Base-by-base conservation (phyloP, 2,888 invertebrate species). In the Agrenia bidenticulata region DNA sequence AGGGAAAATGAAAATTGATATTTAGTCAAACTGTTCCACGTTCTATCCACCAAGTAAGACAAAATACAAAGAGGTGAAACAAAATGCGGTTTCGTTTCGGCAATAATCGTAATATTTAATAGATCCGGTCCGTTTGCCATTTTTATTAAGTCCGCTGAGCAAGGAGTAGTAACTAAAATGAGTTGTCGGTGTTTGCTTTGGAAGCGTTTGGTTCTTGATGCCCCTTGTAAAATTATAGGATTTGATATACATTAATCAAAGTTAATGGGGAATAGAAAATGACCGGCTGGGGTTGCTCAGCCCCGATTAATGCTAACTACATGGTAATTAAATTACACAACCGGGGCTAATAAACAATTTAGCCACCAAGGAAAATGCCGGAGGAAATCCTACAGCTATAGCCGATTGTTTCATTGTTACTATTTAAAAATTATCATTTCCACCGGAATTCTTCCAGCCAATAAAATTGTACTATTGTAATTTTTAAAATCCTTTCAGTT, bases 91-190 rank as follows among this genome's bases (percentile, higher is more conserved):
- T 45, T 51, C 19, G 23, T 24, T 51, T 51, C 51, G 24, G 58
- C 58, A 49, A 58, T 58, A 58, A 49, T 49, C 58, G 49, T 58
- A 58, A 58, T 26, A 58, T 58, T 58, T 58, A 45, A 58, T 58
- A 45, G 58, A 58, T 58, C 58, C 58, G 58, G 58, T 58, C 26
- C 15, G 58, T n/a, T 57, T 41, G 57, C 57, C 15, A 41, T 57
- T 58, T 42, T 45, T 23, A 23, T 26, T 39, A 15, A 41, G 21
- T 45, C 27, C 27, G 49, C 21, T 51, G 23, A 19, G 15, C 45
- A 45, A 45, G 5, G 15, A 11, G 4, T 4, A 45, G 19, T 4
- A 45, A 45, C 5, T 5, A n/a, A 15, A 45, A n/a, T 4, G 45
- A 45, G 19, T 4, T n/a, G 2, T 15, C n/a, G 45, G 45, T 45